Conservation (phyloP, 23 tunicate genomes). For the Styela clava region DNA sequence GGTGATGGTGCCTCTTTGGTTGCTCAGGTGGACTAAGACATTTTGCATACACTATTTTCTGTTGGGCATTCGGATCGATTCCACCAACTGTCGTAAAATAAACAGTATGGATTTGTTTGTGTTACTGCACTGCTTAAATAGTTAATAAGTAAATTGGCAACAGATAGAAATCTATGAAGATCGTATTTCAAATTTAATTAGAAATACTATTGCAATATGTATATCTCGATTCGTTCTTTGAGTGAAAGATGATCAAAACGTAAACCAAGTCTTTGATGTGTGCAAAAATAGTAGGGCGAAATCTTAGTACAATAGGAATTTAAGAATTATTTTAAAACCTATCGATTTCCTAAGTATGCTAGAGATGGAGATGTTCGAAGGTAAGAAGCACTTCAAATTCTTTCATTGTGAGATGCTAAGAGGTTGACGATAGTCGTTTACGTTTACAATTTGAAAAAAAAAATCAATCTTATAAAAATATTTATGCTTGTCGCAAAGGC, state of each 20-base stretch:
- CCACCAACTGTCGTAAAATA: background rate
- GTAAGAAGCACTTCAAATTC: background rate
- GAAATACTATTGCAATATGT: background rate
- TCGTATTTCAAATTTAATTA: background rate
- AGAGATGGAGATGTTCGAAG: background rate
- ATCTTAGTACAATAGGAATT: too few relatives aligned
- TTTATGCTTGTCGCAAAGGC: too few relatives aligned
- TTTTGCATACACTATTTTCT: conserved; percentile 86
- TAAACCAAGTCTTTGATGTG: background rate
- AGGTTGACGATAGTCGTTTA: background rate
- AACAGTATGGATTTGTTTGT: background rate
- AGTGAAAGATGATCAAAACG: background rate
- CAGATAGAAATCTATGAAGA: too few relatives aligned
- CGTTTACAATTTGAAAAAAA: background rate
- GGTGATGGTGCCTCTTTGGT: background rate
- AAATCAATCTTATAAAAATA: too few relatives aligned
- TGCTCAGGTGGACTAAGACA: conserved; percentile 50
- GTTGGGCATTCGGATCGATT: conserved; percentile 37
- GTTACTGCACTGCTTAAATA: background rate
- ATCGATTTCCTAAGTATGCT: background rate
- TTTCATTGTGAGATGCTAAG: background rate
- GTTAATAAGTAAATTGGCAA: background rate
- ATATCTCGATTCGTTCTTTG: background rate
- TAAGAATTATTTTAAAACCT: background rate
- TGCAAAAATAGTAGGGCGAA: too few relatives aligned